Evolutionary conservation across 2,888 invertebrate genomes (phyloP).

Genomic region (Ephialtes manifestator): DNA sequence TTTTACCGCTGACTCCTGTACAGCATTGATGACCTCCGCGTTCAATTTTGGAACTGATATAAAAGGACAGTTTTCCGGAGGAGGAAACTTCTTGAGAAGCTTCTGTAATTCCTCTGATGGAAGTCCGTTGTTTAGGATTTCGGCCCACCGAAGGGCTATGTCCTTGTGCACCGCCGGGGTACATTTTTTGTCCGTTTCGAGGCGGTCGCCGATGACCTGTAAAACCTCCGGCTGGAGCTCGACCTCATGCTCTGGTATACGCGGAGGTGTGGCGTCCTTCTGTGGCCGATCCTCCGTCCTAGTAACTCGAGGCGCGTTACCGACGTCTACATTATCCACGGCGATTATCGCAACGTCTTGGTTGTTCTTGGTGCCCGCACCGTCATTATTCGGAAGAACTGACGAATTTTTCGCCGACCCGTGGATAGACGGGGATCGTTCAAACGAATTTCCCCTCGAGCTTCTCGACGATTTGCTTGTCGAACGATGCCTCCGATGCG

Average conservation of each 20-base stretch:
- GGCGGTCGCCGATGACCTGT: conserved; percentile 27
- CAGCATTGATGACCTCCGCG: conserved; percentile 35
- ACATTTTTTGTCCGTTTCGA: background rate
- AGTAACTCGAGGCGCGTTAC: background rate
- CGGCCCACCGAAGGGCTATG: conserved; percentile 43
- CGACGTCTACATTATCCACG: too few species aligned
- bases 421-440: too few species aligned
- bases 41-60: conserved; percentile 40
- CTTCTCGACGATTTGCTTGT: too few species aligned
- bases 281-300: background rate
- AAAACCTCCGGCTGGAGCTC: conserved; percentile 45
- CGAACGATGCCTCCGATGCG: background rate
- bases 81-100: conserved; percentile 45
- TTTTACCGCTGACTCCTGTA: conserved; percentile 18
- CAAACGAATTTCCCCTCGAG: too few species aligned
- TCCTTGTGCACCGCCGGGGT: background rate
- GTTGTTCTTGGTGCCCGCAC: too few species aligned
- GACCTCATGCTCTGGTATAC: conserved; percentile 35
- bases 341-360: too few species aligned
- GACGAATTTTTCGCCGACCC: too few species aligned
- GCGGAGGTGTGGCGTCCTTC: background rate
- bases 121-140: conserved; percentile 45
- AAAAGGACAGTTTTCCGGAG: conserved; percentile 38
- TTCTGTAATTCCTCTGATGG: conserved; percentile 39
- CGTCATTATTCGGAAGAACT: too few species aligned